These are phyloP conservation scores for Agrilus biguttatus DNA, from an alignment of 2,888 invertebrate species.

Conservation along the genomic window DNA sequence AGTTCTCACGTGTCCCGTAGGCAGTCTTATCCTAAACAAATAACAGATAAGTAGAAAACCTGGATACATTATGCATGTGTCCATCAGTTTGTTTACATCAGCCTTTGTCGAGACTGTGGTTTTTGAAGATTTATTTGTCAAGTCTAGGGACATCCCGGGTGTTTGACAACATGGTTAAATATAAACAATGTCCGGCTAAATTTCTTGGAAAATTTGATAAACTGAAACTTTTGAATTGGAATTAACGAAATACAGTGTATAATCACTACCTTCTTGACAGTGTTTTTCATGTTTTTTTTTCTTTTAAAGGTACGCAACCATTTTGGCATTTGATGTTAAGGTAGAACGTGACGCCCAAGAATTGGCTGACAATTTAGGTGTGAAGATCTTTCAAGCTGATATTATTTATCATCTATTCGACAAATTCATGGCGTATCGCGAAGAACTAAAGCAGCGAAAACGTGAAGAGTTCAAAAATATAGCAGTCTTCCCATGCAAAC, in stretches of 20 bases:
- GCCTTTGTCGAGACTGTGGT: slow-evolving; percentile 6
- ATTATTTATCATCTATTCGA: slow-evolving; percentile 99
- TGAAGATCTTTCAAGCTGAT: slow-evolving; percentile 95
- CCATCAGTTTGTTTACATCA: slow-evolving; percentile 12
- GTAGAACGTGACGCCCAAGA: slow-evolving; percentile 97
- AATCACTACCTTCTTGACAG: background rate
- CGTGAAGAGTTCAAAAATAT: slow-evolving; percentile 92
- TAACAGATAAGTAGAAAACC: slow-evolving; percentile 15
- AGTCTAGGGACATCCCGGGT: background rate
- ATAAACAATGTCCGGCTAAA: no score
- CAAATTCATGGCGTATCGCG: slow-evolving; percentile 84
- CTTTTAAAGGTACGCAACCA: slow-evolving; percentile 71
- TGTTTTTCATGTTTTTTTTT: slow-evolving; percentile 6
- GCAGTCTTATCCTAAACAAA: slow-evolving; percentile 17
- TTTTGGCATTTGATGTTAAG: slow-evolving; percentile 99
- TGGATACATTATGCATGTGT: slow-evolving; percentile 7
- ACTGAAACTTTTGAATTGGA: no score
- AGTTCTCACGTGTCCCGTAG: slow-evolving; percentile 14
- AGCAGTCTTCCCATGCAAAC: slow-evolving; percentile 97
- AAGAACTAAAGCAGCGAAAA: slow-evolving; percentile 79
- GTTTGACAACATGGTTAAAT: no score
- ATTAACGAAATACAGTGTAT: background rate
- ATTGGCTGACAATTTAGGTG: slow-evolving; percentile 83
- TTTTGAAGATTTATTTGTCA: background rate
- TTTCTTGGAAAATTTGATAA: no score